Evolutionary conservation across 35 echinoderm and acorn worm genomes (phyloP), one percentile per base, ranked within the genome.

Genomic region (Apostichopus californicus): DNA sequence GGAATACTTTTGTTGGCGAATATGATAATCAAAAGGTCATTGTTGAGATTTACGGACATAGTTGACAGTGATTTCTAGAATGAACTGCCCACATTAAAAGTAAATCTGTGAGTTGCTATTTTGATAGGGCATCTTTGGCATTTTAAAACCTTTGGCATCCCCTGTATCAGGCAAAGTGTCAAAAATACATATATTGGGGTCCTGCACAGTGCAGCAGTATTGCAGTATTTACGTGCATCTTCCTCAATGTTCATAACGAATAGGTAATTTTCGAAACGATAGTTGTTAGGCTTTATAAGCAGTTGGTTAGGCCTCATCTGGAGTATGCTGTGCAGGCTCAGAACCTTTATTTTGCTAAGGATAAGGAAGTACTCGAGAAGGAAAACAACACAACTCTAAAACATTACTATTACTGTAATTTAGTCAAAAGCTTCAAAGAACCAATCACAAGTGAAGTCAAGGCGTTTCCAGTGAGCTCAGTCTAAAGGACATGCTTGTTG

Each of bases 161-260:
- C 90, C 95, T 1, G 60, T 92, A 11, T 93, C 75, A 26, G 83
- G 9, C 26, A 90, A 65, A 61, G 90, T 94, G 0, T 88, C 78
- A 61, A 92, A 25, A 97, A 9, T 95, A 91, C 18, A 90, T 91
- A 79, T 90, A 79, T 8, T 28, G 46, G 10, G 84, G 58, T 1
- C 91, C 91, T 24, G 96, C 93, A 86, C 87, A 97, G 79, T 95
- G 93, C 8, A 95, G 57, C 9, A 95, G 73, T 28, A 93, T 25
- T 5, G 96, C 80, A 12, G 24, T 91, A 23, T 90, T 97, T 90
- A 11, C 87, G 21, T 28, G 65, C 46, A 54, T 90, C 71, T 59
- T 92, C 91, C 8, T 53, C 93, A 2, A 93, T 80, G 53, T 94
- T 92, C 90, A 91, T 86, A 12, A 71, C 91, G 25, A 87, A 22